phyloP scores from a whole-genome alignment of 2,113 vertebrate genomes.

The Neolamprologus ventralis region DNA sequence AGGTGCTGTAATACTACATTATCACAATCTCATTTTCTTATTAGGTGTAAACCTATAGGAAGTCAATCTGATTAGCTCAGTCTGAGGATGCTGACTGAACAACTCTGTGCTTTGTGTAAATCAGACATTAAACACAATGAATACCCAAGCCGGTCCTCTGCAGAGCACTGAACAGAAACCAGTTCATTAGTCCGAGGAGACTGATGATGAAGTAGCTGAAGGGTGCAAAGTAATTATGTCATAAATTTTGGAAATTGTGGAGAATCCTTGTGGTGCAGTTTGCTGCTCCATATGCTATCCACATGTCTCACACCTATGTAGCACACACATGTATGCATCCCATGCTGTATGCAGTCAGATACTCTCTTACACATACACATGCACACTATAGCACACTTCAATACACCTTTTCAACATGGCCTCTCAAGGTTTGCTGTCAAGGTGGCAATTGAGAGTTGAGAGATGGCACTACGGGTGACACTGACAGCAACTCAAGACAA shows the following conservation, averaged over 20 bases:
- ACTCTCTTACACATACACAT: background rate
- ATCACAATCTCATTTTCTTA: background rate
- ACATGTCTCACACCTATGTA: background rate
- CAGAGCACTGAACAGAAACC: background rate
- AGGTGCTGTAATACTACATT: background rate
- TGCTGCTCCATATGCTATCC: background rate
- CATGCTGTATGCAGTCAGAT: background rate
- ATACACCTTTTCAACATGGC: background rate
- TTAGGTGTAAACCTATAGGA: background rate
- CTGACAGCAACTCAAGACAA: background rate
- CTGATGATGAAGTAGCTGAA: background rate
- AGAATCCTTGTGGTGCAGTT: background rate
- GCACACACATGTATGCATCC: background rate
- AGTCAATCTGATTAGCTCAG: background rate
- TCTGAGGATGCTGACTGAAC: background rate
- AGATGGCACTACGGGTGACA: background rate
- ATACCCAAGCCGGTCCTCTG: background rate
- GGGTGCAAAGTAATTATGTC: background rate
- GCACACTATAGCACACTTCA: background rate
- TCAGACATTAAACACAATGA: background rate
- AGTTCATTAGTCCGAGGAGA: background rate
- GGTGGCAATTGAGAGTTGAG: background rate
- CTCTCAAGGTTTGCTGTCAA: background rate
- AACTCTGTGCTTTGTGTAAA: background rate
- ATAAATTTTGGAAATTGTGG: background rate